phyloP scores from a whole-genome alignment of 2,888 invertebrate genomes.

The Lepidonotus clava region DNA sequence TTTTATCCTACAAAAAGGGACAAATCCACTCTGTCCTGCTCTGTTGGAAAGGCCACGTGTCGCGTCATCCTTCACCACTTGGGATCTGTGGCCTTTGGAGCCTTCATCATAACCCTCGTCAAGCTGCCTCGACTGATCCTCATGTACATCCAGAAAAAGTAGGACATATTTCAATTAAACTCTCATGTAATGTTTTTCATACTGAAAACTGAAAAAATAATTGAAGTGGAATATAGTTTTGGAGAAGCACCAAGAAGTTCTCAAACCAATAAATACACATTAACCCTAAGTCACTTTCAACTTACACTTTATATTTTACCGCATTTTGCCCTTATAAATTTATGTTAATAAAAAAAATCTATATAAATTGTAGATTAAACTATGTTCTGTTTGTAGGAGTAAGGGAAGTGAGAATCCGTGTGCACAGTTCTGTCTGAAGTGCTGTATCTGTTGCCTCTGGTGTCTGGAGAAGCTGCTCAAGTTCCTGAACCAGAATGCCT shows the following conservation, averaged over 20 bases:
- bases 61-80: slow-evolving; percentile 79
- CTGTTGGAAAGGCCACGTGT: slow-evolving; percentile 72
- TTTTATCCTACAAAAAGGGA: slow-evolving; percentile 72
- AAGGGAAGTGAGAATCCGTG: slow-evolving; percentile 75
- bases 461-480: slow-evolving; percentile 94
- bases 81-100: slow-evolving; percentile 81
- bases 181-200: too few relatives aligned
- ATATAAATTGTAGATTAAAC: neutral
- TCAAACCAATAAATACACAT: too few relatives aligned
- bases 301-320: too few relatives aligned
- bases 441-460: slow-evolving; percentile 93
- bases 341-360: neutral
- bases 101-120: slow-evolving; percentile 80
- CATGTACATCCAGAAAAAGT: slow-evolving; percentile 80
- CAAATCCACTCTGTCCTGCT: slow-evolving; percentile 71
- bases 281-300: too few relatives aligned
- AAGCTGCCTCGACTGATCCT: slow-evolving; percentile 80
- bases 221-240: too few relatives aligned
- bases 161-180: slow-evolving; percentile 77
- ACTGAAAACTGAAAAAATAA: too few relatives aligned
- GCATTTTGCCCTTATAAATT: too few relatives aligned
- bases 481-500: slow-evolving; percentile 96
- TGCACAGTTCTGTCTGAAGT: slow-evolving; percentile 76
- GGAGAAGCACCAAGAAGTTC: too few relatives aligned
- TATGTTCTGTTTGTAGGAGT: slow-evolving; percentile 71